Evolutionary conservation across 1,140 invertebrate species (phyloP), one percentile per base, ranked within the genome.

Genomic region (Conopomorpha cramerella): DNA sequence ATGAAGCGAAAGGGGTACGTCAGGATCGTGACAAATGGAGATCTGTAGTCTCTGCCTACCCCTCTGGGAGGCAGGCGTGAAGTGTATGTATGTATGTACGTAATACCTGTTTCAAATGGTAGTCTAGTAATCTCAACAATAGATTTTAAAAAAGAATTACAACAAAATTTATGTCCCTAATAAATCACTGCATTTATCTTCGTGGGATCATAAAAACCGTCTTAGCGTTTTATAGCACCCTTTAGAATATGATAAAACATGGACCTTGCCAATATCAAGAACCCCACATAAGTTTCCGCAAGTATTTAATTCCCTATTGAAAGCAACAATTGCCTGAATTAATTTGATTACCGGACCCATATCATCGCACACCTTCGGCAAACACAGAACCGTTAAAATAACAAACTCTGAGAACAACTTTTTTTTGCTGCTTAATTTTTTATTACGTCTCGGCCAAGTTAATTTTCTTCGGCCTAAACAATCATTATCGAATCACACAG

Each of bases 401-500:
- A 6, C 4, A 23, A 6, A 23, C 10, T 23, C 4, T 23, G 4
- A 23, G 19, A 10, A 6, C 4, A 23, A 23, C 19, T 23, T 23
- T 23, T 23, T 23, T 10, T 23, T 6, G 4, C 19, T 23, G 10
- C 19, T 23, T 23, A 23, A 10, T 6, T 23, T 23, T 23, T 23
- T 23, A 6, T 10, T 23, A 23, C 4, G 10, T 23, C 10, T 23
- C 19, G 10, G n/a, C n/a, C 19, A 23, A 23, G 11, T 7, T 29
- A 3, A 29, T 10, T 29, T 7, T 3, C 6, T 29, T 29, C 28
- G 3, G 11, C 11, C 28, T 29, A 29, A 4, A 4, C 28, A 29
- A 7, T 63, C 53, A 71, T 66, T 71, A 64, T 56, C 60, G 53
- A 63, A 65, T 61, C 46, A 33, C 41, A 34, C 30, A 39, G 52